Conservation (phyloP, 2,113 vertebrate genomes). For the Ctenodactylus gundi region DNA sequence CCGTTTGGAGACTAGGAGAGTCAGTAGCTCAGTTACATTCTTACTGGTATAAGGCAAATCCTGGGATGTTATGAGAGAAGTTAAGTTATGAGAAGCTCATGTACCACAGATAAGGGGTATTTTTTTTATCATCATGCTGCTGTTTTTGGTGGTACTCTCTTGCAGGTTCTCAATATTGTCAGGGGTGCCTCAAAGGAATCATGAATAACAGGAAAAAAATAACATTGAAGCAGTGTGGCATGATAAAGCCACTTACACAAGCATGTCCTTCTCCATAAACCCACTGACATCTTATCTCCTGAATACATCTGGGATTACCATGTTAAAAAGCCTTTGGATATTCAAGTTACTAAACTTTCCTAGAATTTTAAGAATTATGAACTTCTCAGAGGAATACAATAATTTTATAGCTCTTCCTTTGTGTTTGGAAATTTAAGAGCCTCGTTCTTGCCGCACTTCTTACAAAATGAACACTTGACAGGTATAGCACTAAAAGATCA, state of each 20-base stretch:
- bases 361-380: constrained; percentile 44
- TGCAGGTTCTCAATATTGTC: constrained; percentile 74
- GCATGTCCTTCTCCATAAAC: constrained; percentile 67
- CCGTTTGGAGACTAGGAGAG: constrained; percentile 71
- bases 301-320: constrained; percentile 43
- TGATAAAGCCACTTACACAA: constrained; percentile 80
- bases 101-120: constrained; percentile 75
- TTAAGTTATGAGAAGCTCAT: constrained; percentile 73
- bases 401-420: background rate
- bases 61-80: constrained; percentile 72
- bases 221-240: constrained; percentile 83
- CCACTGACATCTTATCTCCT: constrained; percentile 61
- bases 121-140: constrained; percentile 85
- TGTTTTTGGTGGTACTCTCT: constrained; percentile 78
- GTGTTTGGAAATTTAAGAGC: background rate
- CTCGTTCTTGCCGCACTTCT: background rate
- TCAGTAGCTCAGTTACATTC: constrained; percentile 76
- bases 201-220: constrained; percentile 72
- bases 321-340: background rate
- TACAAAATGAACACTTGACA: constrained; percentile 9
- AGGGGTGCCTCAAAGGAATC: constrained; percentile 74
- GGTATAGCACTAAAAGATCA: background rate
- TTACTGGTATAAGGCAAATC: constrained; percentile 67
- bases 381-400: background rate
- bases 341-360: background rate